Evolutionary conservation across 2,113 vertebrate genomes (phyloP).

Genomic region (Nanger granti): DNA sequence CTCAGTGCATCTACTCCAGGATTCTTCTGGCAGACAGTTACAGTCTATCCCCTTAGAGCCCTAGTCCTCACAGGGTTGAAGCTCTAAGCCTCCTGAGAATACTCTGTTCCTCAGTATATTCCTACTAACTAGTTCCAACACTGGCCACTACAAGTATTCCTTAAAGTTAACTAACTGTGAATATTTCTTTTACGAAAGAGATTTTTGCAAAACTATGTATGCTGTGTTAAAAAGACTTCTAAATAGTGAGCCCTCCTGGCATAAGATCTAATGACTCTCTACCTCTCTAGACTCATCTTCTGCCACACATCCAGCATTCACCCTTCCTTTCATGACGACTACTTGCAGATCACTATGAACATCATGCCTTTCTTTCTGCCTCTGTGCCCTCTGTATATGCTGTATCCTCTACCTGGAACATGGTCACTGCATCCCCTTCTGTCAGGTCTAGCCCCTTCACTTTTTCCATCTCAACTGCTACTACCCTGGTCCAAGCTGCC

Average conservation of each 20-base stretch:
- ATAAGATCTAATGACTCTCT: neutral
- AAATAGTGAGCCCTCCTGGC: neutral
- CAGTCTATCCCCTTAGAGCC: neutral
- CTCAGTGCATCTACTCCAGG: neutral
- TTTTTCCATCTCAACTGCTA: neutral
- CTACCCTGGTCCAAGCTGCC: neutral
- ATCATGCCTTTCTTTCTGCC: neutral
- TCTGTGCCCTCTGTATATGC: neutral
- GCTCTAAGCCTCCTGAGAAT: neutral
- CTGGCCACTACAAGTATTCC: neutral
- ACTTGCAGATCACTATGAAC: neutral
- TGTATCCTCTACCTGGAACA: neutral
- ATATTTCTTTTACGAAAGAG: neutral
- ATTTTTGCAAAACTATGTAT: neutral
- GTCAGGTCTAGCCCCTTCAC: neutral
- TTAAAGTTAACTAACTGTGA: neutral
- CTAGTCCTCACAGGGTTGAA: neutral
- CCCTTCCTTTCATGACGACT: neutral
- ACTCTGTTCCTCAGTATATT: neutral
- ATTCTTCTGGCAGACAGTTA: neutral
- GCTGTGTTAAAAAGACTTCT: neutral
- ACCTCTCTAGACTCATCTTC: neutral
- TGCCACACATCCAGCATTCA: neutral
- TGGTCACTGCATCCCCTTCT: neutral
- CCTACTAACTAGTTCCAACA: neutral